Conservation (phyloP, 2,888 invertebrate genomes). For the Isoperla grammatica region DNA sequence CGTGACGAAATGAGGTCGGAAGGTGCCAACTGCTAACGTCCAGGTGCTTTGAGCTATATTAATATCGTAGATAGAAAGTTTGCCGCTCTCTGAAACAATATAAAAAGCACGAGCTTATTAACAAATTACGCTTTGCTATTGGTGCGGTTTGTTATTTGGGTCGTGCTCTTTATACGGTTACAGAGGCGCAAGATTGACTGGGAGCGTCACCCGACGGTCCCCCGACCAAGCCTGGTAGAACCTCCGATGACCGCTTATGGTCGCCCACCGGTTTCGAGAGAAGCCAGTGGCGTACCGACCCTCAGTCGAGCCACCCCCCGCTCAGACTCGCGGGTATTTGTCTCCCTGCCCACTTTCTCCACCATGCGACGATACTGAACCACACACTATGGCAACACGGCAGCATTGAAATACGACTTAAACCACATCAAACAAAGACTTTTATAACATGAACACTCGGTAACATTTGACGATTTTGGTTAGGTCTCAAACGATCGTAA, state of each 20-base stretch:
- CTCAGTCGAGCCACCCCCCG: slow-evolving; percentile 49
- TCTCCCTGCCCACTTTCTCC: slow-evolving; percentile 60
- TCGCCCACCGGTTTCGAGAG: slow-evolving; percentile 41
- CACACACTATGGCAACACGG: neutral
- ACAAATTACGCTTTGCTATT: neutral
- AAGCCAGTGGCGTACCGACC: slow-evolving; percentile 40
- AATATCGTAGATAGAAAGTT: too few relatives aligned
- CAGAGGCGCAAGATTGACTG: slow-evolving; percentile 75
- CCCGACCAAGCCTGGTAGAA: slow-evolving; percentile 76
- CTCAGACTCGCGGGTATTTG: slow-evolving; percentile 53
- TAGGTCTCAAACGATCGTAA: neutral
- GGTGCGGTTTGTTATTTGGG: neutral
- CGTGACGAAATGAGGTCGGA: too few relatives aligned
- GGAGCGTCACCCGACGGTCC: slow-evolving; percentile 84
- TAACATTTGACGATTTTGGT: neutral
- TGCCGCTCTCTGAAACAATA: neutral
- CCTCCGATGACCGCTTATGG: slow-evolving; percentile 84
- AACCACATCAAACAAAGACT: neutral
- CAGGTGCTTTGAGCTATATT: too few relatives aligned
- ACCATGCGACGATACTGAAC: slow-evolving; percentile 11
- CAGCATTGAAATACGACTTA: neutral
- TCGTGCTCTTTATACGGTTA: slow-evolving; percentile 42
- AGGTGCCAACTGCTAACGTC: too few relatives aligned
- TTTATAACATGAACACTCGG: too few relatives aligned
- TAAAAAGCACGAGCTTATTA: slow-evolving; percentile 14